Percentiles rank a stretch among this genome's conserved stretches.
Conservation (phyloP, 2,797 vertebrate genomes). For the Coendou prehensilis region DNA sequence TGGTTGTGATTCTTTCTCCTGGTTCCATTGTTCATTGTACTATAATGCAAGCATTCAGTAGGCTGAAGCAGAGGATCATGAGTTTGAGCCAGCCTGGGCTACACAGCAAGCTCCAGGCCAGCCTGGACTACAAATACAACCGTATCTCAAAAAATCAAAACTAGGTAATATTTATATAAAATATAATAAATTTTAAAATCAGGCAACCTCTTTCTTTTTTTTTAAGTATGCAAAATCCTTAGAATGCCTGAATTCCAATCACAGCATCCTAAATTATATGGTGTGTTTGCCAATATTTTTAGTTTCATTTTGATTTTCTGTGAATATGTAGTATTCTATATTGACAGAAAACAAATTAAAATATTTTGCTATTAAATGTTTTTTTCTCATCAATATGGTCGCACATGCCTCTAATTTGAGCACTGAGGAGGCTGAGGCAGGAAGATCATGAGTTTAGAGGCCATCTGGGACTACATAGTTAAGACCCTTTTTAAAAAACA, state of each 20-base stretch:
- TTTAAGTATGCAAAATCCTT: background rate
- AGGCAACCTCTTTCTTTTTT: background rate
- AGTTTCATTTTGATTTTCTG: constrained; percentile 33
- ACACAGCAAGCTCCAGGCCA: background rate
- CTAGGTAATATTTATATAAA: background rate
- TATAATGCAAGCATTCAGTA: background rate
- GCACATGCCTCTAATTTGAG: background rate
- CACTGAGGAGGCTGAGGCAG: background rate
- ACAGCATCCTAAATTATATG: background rate
- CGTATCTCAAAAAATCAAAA: background rate
- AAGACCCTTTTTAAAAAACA: background rate
- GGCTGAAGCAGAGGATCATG: background rate
- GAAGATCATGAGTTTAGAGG: background rate
- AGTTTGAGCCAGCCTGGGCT: background rate
- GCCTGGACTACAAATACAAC: background rate
- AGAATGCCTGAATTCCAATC: background rate
- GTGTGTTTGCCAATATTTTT: background rate
- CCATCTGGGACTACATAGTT: background rate
- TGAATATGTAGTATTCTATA: background rate
- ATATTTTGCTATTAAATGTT: constrained; percentile 35
- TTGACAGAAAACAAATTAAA: constrained; percentile 39
- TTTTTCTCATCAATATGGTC: background rate
- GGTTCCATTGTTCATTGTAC: background rate
- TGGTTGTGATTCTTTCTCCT: background rate
- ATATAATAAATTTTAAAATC: background rate